Evolutionary conservation across 2,113 vertebrate genomes (phyloP).

Genomic region (Chaetops frenatus): DNA sequence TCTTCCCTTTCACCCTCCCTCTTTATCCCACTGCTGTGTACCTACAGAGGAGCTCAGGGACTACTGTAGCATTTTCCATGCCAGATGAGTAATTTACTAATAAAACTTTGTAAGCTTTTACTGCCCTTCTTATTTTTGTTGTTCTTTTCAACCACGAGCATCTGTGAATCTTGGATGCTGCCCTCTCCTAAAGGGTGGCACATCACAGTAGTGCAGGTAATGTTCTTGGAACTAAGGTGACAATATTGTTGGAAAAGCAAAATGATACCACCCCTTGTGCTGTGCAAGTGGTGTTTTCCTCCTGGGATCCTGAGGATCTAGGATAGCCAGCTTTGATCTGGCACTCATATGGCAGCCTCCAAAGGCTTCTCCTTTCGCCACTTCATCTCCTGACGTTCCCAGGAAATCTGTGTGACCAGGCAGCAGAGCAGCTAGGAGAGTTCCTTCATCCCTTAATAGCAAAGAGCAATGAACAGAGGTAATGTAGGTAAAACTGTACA

Average conservation of each 20-base stretch:
- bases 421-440: not conserved
- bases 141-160: fast-evolving
- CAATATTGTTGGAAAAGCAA: not conserved
- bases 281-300: fast-evolving
- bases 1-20: not conserved
- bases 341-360: not conserved
- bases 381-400: not conserved
- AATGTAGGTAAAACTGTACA: not conserved
- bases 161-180: not conserved
- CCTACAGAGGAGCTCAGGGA: not conserved
- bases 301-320: not conserved
- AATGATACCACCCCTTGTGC: not conserved
- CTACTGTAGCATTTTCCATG: not conserved
- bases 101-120: not conserved
- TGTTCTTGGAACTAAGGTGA: not conserved
- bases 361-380: not conserved
- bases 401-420: not conserved
- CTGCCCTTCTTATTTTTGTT: not conserved
- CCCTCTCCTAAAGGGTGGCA: not conserved
- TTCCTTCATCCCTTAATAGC: not conserved
- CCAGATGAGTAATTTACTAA: not conserved
- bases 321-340: not conserved
- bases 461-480: not conserved
- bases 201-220: not conserved
- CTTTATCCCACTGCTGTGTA: not conserved